Base-by-base conservation (phyloP, 2,888 invertebrate species). In the Luffia ferchaultella region DNA sequence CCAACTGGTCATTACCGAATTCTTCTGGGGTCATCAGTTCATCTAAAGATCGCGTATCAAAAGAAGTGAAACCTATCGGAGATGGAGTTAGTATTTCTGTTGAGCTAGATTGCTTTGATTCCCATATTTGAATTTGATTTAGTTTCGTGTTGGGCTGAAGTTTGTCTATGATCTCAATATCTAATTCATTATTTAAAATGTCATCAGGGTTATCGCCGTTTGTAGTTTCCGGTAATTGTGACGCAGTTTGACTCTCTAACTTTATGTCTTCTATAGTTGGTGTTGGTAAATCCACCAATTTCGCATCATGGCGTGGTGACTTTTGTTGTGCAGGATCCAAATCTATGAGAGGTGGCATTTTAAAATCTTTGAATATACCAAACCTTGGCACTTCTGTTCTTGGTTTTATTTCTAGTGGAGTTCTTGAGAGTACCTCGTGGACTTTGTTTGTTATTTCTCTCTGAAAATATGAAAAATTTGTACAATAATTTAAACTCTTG, bases 371-470 rank as follows among this genome's bases (percentile, higher is more conserved):
- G 16, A 73, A 60, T 46, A 71, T 67, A 0, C 73, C 72, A 15
- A 79, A 64, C 9, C 72, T 62, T 0, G 79, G 78, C 41, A 75
- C 59, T 49, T 73, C 74, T 0, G 73, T 61, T 0, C 78, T 65
- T 1, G 80, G 79, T 55, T 69, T 69, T 40, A 83, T 76, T 54
- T 88, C 86, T 1, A 95, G 75, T 0, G 96, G 96, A 0, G 92
- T 93, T 57, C 90, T 87, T 19, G 87, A 86, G 43, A 95, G 73
- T 1, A 93, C 90, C 46, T 86, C 86, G 54, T 89, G 80, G 12
- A 96, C 91, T 74, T 92, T 90, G 49, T 87, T 85, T 20, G 86
- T 85, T 46, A 96, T 90, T 69, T 90, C 90, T 50, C 90, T 88
- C 88, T 92, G 82, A 56, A 73, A 74, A 58, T 45, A n/a, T n/a